phyloP scores from a whole-genome alignment of 2,113 vertebrate species.

The Larimichthys polyactis region DNA sequence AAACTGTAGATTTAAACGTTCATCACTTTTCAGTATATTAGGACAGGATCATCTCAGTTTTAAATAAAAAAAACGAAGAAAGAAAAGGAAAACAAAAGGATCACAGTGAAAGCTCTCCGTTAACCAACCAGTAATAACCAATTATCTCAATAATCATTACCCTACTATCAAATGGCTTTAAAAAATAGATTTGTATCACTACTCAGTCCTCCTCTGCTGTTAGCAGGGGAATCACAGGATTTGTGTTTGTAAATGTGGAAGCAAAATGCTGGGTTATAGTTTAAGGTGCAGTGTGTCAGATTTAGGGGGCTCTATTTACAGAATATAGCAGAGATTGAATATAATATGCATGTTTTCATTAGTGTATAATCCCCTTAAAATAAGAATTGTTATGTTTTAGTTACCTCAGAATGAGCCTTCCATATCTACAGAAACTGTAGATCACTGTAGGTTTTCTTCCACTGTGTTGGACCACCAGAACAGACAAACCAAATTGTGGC shows the following conservation, averaged over 20 bases:
- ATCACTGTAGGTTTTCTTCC: too few relatives aligned
- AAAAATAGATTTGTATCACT: background rate
- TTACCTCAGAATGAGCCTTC: too few relatives aligned
- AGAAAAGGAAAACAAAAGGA: background rate
- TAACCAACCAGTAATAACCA: background rate
- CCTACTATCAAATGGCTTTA: background rate
- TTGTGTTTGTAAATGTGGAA: slow-evolving; percentile 11
- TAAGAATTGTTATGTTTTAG: too few relatives aligned
- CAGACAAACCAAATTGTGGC: too few relatives aligned
- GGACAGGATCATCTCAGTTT: background rate
- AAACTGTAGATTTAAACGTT: too few relatives aligned
- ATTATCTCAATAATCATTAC: background rate
- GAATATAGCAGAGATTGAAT: too few relatives aligned
- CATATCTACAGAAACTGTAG: too few relatives aligned
- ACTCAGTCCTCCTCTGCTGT: background rate
- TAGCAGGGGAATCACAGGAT: background rate
- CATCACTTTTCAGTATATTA: background rate
- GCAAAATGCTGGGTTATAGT: slow-evolving; percentile 1
- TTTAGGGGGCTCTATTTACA: too few relatives aligned
- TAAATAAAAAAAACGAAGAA: too few relatives aligned
- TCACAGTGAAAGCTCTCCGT: background rate
- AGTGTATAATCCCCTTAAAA: too few relatives aligned
- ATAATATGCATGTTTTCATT: too few relatives aligned
- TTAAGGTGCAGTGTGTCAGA: background rate
- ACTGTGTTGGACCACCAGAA: too few relatives aligned